A percentile compares a stretch with the other conserved stretches of the same genome.
Evolutionary conservation across 2,888 invertebrate genomes (phyloP).

Genomic region (Callinectes sapidus): DNA sequence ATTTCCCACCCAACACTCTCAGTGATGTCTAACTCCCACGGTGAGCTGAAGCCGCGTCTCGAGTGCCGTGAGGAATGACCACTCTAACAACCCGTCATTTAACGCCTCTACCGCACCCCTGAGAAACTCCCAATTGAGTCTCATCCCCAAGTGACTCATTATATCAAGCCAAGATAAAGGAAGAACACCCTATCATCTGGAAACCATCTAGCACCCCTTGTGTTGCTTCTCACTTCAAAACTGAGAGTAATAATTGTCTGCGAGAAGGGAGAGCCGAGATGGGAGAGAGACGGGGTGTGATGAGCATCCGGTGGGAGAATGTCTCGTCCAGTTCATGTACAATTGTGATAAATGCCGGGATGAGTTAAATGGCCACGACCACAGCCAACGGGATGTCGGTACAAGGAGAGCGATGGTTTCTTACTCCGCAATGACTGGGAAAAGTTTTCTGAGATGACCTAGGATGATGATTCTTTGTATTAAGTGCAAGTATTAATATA

Average conservation of each 20-base stretch:
- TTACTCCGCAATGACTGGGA: neutral
- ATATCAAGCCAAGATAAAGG: neutral
- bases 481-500: too few species aligned
- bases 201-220: neutral
- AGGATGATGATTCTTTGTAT: too few species aligned
- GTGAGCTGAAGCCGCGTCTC: neutral
- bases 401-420: neutral
- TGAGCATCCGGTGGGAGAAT: neutral
- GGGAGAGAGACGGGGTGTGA: neutral
- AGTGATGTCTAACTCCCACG: constrained; percentile 10
- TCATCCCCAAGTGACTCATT: constrained; percentile 8
- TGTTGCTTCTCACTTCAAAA: neutral
- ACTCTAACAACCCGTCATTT: neutral
- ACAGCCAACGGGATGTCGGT: neutral
- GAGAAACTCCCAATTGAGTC: neutral
- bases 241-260: neutral
- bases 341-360: neutral
- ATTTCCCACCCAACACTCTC: neutral
- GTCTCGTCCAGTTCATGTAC: neutral
- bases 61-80: constrained; percentile 27
- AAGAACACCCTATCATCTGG: neutral
- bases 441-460: too few species aligned
- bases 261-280: neutral
- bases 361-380: neutral
- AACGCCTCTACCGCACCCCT: neutral